Conservation (phyloP, 30 jellyfish, hydroid and myxozoan species). For the Aurelia aurita region DNA sequence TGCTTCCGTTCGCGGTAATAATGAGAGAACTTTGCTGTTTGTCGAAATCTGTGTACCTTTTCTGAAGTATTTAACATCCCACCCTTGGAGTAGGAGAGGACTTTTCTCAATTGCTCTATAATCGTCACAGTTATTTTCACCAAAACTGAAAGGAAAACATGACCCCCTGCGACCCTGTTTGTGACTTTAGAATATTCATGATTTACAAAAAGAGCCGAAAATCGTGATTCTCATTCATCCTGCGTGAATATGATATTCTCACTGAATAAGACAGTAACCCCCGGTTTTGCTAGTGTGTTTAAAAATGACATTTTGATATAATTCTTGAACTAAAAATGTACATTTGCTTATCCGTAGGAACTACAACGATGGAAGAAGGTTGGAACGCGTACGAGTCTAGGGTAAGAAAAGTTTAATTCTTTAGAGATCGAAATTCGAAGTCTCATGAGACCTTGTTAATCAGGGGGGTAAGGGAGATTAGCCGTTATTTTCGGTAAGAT, state of each 20-base stretch:
- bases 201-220: slow-evolving; percentile 27
- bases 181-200: slow-evolving; percentile 8
- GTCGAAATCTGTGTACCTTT: no score
- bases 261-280: not conserved
- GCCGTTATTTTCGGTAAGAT: no score
- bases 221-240: slow-evolving; percentile 10
- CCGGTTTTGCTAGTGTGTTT: slow-evolving; percentile 12
- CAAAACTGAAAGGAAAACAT: not conserved
- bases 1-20: no score
- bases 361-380: slow-evolving; percentile 81
- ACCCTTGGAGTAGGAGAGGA: no score
- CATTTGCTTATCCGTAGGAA: not conserved
- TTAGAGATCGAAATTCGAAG: not conserved
- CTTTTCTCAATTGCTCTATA: no score
- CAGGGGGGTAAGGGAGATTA: no score
- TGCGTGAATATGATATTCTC: slow-evolving; percentile 26
- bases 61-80: no score
- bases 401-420: slow-evolving; percentile 45
- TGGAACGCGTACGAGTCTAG: slow-evolving; percentile 93
- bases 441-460: no score
- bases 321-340: slow-evolving; percentile 3
- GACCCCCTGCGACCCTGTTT: slow-evolving; percentile 21
- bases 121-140: no score
- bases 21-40: no score
- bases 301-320: not conserved